Percentiles rank a stretch among this genome's conserved stretches.
Evolutionary conservation across 92 coral and sea anemone species (phyloP).

Genomic region (Meandrina meandrites): DNA sequence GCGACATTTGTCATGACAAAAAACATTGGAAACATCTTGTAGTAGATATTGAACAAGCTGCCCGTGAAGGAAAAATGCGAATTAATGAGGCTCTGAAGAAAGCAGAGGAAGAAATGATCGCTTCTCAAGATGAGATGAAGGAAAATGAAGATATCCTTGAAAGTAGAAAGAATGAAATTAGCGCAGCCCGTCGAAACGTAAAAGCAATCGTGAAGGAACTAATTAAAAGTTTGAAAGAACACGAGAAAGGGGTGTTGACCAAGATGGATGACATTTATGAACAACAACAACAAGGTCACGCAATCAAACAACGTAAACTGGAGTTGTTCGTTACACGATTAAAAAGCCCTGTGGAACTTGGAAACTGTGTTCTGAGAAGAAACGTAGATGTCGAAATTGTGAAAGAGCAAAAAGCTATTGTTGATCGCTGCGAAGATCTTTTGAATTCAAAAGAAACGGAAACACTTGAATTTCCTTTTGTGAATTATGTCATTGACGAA

Average conservation of each 20-base stretch:
- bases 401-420: neutral
- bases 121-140: neutral
- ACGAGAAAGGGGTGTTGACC: slow-evolving; percentile 19
- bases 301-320: slow-evolving; percentile 1
- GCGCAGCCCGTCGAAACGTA: neutral
- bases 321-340: neutral
- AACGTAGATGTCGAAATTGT: slow-evolving; percentile 21
- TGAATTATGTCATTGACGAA: slow-evolving; percentile 16
- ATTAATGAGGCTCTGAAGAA: neutral
- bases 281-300: slow-evolving; percentile 6
- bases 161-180: neutral
- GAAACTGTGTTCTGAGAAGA: slow-evolving; percentile 7
- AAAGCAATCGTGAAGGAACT: neutral
- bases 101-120: neutral
- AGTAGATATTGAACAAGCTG: neutral
- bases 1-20: neutral
- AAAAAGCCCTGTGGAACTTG: slow-evolving; percentile 13
- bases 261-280: slow-evolving; percentile 3
- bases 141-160: neutral
- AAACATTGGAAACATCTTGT: neutral
- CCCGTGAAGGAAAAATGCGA: neutral
- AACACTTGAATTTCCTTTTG: neutral
- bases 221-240: slow-evolving; percentile 2
- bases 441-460: neutral
- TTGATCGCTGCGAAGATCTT: slow-evolving; percentile 23